These are phyloP conservation scores for Dynastes hyllus DNA, from an alignment of 2,888 invertebrate species.

Conservation along the genomic window DNA sequence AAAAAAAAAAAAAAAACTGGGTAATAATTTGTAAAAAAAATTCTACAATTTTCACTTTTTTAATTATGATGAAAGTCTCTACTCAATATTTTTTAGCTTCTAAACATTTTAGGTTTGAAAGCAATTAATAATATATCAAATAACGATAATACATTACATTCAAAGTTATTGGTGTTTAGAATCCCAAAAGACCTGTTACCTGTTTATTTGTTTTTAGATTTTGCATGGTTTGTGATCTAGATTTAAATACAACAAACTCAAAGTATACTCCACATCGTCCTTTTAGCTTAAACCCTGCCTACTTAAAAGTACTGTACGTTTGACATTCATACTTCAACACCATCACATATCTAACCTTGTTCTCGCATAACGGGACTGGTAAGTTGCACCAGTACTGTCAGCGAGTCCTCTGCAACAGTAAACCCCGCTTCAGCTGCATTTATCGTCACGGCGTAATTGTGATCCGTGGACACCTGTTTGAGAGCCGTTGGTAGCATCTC, in stretches of 20 bases:
- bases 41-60: too few relatives aligned
- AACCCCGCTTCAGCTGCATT: conserved; percentile 90
- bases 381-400: conserved; percentile 89
- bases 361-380: conserved; percentile 96
- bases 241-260: conserved; percentile 21
- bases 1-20: too few relatives aligned
- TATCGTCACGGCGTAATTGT: conserved; percentile 88
- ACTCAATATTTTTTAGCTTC: too few relatives aligned
- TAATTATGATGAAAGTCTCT: too few relatives aligned
- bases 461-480: conserved; percentile 80
- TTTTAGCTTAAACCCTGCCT: conserved; percentile 69
- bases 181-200: too few relatives aligned
- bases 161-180: too few relatives aligned
- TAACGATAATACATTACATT: too few relatives aligned
- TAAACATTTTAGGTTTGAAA: too few relatives aligned
- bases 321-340: conserved; percentile 55
- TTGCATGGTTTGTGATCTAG: conserved; percentile 23
- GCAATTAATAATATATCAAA: too few relatives aligned
- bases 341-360: conserved; percentile 72
- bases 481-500: conserved; percentile 88
- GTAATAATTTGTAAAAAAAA: too few relatives aligned
- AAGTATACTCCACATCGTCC: conserved; percentile 14
- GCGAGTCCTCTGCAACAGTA: conserved; percentile 84
- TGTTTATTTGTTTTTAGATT: neutral
- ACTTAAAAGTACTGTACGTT: conserved; percentile 67